Evolutionary conservation across 2,888 invertebrate genomes (phyloP).

Genomic region (Pandemis corylana): DNA sequence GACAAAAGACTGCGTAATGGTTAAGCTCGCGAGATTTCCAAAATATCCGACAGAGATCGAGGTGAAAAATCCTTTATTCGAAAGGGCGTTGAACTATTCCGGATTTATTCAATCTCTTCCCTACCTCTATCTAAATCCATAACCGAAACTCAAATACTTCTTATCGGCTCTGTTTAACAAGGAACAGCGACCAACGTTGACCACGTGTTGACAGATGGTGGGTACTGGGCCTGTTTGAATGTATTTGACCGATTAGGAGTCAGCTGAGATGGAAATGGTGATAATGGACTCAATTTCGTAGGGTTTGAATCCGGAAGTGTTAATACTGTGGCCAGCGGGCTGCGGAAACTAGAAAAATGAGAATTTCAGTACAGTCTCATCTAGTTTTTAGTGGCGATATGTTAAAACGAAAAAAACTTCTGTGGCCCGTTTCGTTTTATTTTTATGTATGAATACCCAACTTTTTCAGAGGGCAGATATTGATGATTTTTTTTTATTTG

Average conservation of each 20-base stretch:
- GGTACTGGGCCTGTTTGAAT: conserved; percentile 52
- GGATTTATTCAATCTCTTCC: conserved; percentile 22
- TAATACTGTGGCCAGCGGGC: too few relatives aligned
- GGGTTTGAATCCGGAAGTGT: too few relatives aligned
- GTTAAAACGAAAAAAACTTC: too few relatives aligned
- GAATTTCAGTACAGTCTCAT: too few relatives aligned
- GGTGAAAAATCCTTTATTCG: not conserved
- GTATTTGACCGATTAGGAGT: conserved; percentile 42
- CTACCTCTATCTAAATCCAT: conserved; percentile 37
- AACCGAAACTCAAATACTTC: conserved; percentile 28
- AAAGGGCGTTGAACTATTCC: conserved; percentile 4
- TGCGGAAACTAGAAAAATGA: too few relatives aligned
- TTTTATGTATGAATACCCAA: too few relatives aligned
- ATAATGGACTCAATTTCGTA: conserved; percentile 19
- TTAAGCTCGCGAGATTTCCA: not conserved
- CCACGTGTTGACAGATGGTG: conserved; percentile 68
- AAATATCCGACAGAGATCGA: not conserved
- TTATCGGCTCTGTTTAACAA: conserved; percentile 36
- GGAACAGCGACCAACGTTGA: conserved; percentile 47
- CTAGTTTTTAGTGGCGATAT: too few relatives aligned
- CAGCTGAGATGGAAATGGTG: conserved; percentile 32
- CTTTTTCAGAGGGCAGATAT: too few relatives aligned
- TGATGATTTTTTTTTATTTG: too few relatives aligned
- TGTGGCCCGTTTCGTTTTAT: too few relatives aligned
- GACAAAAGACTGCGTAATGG: not conserved